Percentiles rank a stretch among this genome's conserved stretches.
These are phyloP conservation scores for Pocillopora damicornis DNA, from an alignment of 64 coral and sea anemone genomes.

Conservation along the genomic window DNA sequence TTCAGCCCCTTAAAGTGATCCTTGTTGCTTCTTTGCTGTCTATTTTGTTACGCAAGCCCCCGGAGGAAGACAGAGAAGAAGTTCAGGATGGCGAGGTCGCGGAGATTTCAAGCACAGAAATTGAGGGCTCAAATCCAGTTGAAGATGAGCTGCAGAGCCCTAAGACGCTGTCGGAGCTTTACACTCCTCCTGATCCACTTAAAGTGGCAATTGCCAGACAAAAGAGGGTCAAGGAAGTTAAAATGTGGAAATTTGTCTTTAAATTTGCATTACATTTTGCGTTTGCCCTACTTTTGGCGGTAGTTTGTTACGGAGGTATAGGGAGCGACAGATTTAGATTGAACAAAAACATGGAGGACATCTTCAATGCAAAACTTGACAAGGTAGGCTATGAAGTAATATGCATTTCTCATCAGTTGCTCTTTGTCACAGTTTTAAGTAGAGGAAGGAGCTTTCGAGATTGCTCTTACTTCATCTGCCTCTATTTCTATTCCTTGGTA, in stretches of 20 bases:
- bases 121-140: not conserved
- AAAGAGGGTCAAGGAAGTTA: not conserved
- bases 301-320: slow-evolving; percentile 12
- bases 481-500: too few species aligned
- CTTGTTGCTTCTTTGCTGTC: slow-evolving; percentile 52
- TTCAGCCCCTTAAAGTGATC: slow-evolving; percentile 69
- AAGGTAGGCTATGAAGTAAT: not conserved
- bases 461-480: too few species aligned
- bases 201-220: not conserved
- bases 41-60: slow-evolving; percentile 62
- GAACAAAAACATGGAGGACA: slow-evolving; percentile 12
- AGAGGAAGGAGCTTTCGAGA: too few species aligned
- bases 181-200: slow-evolving; percentile 3
- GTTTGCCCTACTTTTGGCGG: not conserved
- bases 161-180: not conserved
- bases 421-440: too few species aligned
- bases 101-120: not conserved
- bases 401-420: not conserved
- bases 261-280: not conserved
- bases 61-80: slow-evolving; percentile 59
- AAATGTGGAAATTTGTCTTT: slow-evolving; percentile 5
- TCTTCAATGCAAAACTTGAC: slow-evolving; percentile 3
- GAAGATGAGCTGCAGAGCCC: not conserved
- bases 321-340: not conserved
- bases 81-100: not conserved